Percentiles rank a stretch among this genome's conserved stretches.
These are phyloP conservation scores for Cavia porcellus DNA, from an alignment of 2,113 vertebrate genomes.

Conservation along the genomic window DNA sequence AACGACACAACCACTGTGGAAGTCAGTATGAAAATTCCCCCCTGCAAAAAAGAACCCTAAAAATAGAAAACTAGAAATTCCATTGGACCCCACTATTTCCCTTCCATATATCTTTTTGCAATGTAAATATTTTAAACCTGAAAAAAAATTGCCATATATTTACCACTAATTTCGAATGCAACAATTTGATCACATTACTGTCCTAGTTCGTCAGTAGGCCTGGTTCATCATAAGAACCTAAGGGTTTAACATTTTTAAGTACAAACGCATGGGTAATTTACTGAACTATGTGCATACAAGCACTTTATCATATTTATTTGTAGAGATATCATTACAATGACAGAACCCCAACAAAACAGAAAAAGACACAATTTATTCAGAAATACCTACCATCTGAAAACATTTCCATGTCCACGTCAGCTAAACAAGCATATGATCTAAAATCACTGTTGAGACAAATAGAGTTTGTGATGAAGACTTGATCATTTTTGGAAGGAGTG, in stretches of 20 bases:
- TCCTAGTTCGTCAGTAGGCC: neutral
- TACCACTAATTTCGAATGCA: constrained; percentile 1
- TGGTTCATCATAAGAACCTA: neutral
- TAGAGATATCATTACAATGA: neutral
- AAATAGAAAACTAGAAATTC: neutral
- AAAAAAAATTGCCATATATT: neutral
- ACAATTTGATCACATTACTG: neutral
- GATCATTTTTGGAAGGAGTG: neutral
- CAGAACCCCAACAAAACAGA: neutral
- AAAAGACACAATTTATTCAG: neutral
- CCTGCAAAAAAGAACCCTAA: neutral
- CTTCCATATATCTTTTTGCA: neutral
- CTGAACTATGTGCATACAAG: neutral
- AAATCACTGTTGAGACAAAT: neutral
- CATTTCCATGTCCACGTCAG: neutral
- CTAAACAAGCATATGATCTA: neutral
- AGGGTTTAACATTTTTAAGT: neutral
- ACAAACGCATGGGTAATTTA: neutral
- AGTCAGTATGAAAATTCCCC: neutral
- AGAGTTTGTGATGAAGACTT: neutral
- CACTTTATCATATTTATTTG: neutral
- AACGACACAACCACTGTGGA: neutral
- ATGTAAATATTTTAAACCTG: constrained; percentile 38
- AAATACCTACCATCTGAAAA: neutral
- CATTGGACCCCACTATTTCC: neutral